Percentiles rank a stretch among this genome's conserved stretches.
phyloP scores from a whole-genome alignment of 2,113 vertebrate genomes.

The Myocastor coypus region DNA sequence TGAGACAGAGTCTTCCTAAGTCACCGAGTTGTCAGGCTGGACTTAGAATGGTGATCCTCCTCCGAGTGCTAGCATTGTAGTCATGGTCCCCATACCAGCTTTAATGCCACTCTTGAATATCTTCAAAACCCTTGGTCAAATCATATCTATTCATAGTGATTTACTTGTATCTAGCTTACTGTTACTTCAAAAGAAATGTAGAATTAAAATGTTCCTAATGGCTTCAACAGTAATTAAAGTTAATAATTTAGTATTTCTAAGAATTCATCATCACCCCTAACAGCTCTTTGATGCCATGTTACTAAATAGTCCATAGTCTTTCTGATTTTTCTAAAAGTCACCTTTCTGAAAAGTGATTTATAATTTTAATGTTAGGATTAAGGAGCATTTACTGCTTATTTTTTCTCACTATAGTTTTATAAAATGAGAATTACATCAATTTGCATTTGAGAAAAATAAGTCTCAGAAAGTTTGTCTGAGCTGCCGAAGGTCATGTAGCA shows the following conservation, averaged over 20 bases:
- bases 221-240: conserved; percentile 23
- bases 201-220: conserved; percentile 10
- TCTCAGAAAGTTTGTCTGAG: conserved; percentile 43
- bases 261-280: conserved; percentile 9
- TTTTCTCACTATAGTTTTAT: background rate
- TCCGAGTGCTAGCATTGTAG: background rate
- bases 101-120: conserved; percentile 8
- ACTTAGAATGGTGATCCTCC: background rate
- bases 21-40: background rate
- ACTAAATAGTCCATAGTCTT: background rate
- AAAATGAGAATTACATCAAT: conserved; percentile 37
- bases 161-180: conserved; percentile 47
- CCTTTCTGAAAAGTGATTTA: conserved; percentile 40
- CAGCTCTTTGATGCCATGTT: background rate
- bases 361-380: conserved; percentile 12
- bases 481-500: background rate
- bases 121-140: conserved; percentile 39
- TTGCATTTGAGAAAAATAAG: conserved; percentile 18
- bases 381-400: conserved; percentile 15
- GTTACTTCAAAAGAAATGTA: conserved; percentile 19
- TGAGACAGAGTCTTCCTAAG: background rate
- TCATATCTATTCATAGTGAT: background rate
- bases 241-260: background rate
- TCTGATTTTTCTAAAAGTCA: background rate
- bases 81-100: background rate